Base-by-base conservation (phyloP, 2,113 vertebrate species). In the Caracal caracal region DNA sequence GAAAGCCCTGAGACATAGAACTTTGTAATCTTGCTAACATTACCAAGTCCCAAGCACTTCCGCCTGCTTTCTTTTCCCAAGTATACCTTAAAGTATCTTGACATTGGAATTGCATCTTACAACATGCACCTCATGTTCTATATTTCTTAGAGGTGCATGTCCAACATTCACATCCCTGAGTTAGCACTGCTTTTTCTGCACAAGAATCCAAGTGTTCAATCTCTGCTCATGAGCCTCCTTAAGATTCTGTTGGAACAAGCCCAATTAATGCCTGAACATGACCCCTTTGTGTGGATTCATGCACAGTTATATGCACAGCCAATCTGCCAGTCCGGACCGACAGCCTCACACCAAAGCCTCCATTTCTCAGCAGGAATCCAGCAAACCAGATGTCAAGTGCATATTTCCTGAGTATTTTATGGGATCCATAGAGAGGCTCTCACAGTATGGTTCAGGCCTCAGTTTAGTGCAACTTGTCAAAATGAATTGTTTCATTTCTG, bases 391-490 rank as follows among this genome's bases (percentile, higher is more conserved):
- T 98, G 96, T 97, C 95, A 96, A 96, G 75, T 71, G 95, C 94
- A 78, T 96, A 97, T 93, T 98, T 97, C 88, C 75, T 49, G 61
- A 91, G 93, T 84, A 87, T 95, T 97, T 97, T 96, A 97, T 95
- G 90, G 94, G 89, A 86, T 95, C 95, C 79, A 79, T 68, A 90
- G 93, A 98, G 95, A 88, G 86, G 9, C 59, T 92, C 40, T 78
- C 97, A 93, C 96, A 97, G 93, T 97, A 93, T 92, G 96, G n/a
- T 94, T 92, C 83, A 89, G 96, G 93, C 93, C 95, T 82, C 16
- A 92, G 95, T 97, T 98, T 98, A 97, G 94, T 95, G 82, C 75
- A 95, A 61, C 94, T 97, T 98, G 98, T 98, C 97, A 97, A 96
- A 93, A 79, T 97, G 96, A 98, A 97, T 98, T 98, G 97, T 97